Evolutionary conservation across 1,140 invertebrate genomes (phyloP), one percentile per base, ranked within the genome.

Genomic region (honey bee (Apis mellifera)): DNA sequence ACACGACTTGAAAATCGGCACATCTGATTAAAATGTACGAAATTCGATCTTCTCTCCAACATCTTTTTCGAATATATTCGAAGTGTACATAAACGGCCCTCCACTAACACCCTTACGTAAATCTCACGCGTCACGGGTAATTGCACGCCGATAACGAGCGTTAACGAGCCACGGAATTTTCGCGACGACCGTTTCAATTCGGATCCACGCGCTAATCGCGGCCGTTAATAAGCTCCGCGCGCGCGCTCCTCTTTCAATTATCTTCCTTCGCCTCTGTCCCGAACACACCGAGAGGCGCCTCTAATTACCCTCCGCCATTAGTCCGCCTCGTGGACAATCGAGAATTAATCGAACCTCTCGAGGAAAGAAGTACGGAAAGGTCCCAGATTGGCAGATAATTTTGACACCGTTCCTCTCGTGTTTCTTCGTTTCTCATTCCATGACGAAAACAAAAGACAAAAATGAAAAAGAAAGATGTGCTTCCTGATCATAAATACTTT

Each of bases 211-310:
- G 68, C 68, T 79, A 79, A 79, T 79, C 21, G 68, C 57, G 26
- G 64, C 75, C 50, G 55, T 84, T 84, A 84, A 64, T 84, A 75
- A 80, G n/a, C 65, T n/a, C 26, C 13, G 60, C 70, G 54, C 70
- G 54, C 75, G 71, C 78, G 23, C 23, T 19, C 32, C 57, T 42
- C 68, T 73, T 84, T 82, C 75, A 72, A 85, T 85, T 77, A 82
- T 64, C 15, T 57, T 13, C 12, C 54, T 52, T 23, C 15, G 50
- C 21, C 69, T 85, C 26, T 71, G 59, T n/a, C 54, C 32, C 32
- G 32, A 32, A 5, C 32, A 77, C 62, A 64, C 57, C 23, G 23
- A n/a, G 1, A 8, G 76, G 9, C 54, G 50, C 17, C 17, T 85
- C 55, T 68, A 82, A 82, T 85, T 86, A 85, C 57, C 42, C 1